These are phyloP conservation scores for Pycnonotus jocosus DNA, from an alignment of 2,113 vertebrate genomes.

Conservation along the genomic window DNA sequence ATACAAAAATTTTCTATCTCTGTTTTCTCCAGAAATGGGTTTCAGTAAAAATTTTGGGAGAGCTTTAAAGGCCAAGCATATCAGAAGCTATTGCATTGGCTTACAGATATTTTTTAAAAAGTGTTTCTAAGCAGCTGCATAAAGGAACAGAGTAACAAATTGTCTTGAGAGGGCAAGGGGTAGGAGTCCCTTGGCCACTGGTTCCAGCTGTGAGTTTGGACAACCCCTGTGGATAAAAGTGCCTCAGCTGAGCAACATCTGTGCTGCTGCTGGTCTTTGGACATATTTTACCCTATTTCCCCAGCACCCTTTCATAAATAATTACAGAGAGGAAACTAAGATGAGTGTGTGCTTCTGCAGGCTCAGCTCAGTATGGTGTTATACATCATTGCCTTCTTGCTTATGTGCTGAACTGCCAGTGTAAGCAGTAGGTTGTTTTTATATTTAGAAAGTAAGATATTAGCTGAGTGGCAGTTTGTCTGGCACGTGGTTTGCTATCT, in stretches of 20 bases:
- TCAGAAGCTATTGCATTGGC: background rate
- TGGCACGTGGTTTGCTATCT: background rate
- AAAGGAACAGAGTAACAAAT: background rate
- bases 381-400: background rate
- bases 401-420: background rate
- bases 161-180: background rate
- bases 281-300: background rate
- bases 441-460: slow-evolving; percentile 35
- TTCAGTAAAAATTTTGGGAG: background rate
- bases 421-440: slow-evolving; percentile 11
- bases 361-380: background rate
- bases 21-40: background rate
- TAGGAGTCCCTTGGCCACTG: background rate
- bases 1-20: background rate
- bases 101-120: background rate
- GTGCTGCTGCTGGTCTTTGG: background rate
- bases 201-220: background rate
- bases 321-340: background rate
- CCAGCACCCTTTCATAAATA: background rate
- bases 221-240: background rate
- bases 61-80: background rate
- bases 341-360: background rate
- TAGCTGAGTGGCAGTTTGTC: background rate
- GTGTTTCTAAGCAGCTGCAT: background rate
- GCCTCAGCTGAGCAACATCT: background rate